phyloP scores from a whole-genome alignment of 1,140 invertebrate genomes.

The Phymorhynchus buccinoides region DNA sequence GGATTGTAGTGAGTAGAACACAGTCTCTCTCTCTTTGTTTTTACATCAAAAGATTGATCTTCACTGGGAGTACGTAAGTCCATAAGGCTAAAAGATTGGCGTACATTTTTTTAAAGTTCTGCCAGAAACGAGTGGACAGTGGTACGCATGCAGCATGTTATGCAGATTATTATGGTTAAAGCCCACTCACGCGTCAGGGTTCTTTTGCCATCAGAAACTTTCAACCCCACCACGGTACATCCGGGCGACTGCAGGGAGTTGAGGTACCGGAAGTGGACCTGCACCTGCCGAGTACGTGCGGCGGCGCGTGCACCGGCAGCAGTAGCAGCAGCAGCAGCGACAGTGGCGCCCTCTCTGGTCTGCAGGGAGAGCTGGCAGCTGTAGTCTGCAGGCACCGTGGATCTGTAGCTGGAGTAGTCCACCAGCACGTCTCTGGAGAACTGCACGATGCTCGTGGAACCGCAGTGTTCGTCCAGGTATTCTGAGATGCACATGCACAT shows the following conservation, averaged over 20 bases:
- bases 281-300: neutral
- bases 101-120: no score
- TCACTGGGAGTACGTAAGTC: no score
- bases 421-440: constrained; percentile 19
- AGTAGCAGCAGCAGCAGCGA: no score
- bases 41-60: no score
- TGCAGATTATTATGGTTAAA: no score
- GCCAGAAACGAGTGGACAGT: no score
- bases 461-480: constrained; percentile 18
- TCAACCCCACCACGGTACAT: neutral
- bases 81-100: no score
- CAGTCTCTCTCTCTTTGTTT: no score
- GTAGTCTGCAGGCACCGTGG: neutral
- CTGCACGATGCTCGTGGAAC: neutral
- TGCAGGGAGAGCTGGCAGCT: neutral
- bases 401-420: neutral
- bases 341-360: neutral
- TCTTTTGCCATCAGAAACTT: neutral
- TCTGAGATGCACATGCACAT: neutral
- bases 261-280: constrained; percentile 22
- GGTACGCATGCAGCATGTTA: no score
- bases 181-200: neutral
- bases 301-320: neutral
- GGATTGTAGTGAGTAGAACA: no score
- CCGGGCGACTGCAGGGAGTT: neutral